Evolutionary conservation across 2,113 vertebrate genomes (phyloP), one percentile per base, ranked within the genome.

Genomic region (Boleophthalmus pectinirostris): DNA sequence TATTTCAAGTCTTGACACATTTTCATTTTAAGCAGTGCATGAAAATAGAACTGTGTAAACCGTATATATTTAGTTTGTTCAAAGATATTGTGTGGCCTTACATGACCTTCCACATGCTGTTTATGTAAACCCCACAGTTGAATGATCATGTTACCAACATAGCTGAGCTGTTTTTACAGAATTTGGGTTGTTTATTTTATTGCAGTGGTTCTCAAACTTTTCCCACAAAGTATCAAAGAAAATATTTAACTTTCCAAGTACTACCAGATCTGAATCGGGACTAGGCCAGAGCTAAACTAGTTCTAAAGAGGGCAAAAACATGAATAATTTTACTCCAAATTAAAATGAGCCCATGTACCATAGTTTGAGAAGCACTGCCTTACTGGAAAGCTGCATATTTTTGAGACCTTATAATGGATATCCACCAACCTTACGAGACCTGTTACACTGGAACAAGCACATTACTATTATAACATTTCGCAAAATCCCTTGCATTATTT

Each of bases 141-240:
- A 47, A 71, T 78, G 68, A 70, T 46, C 53, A 69, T 57, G 51
- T 81, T 58, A 77, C 49, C 57, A 35, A 38, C 66, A 60, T 57
- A 71, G 80, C 76, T 85, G 16, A 23, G 58, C 70, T 73, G 16
- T 80, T 85, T 66, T 79, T 86, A 71, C 33, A 33, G 72, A 46
- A 64, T 11, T 61, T 11, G 25, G 15, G 47, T 70, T 2, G 33
- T 15, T 74, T 77, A 58, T 58, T 74, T 45, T 54, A 12, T 35
- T 46, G 60, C 51, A n/a, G 51, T n/a, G 51, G 20, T 21, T 54
- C 51, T 54, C 51, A 54, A 21, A 54, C 51, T 54, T 54, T 11
- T 10, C 20, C 18, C 18, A 53, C 47, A 2, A 2, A 38, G 35
- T 38, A n/a, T n/a, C n/a, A 7, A n/a, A 53, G 49, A 53, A 16